Evolutionary conservation across 2,113 vertebrate species (phyloP), one percentile per base, ranked within the genome.

Genomic region (Suncus etruscus): DNA sequence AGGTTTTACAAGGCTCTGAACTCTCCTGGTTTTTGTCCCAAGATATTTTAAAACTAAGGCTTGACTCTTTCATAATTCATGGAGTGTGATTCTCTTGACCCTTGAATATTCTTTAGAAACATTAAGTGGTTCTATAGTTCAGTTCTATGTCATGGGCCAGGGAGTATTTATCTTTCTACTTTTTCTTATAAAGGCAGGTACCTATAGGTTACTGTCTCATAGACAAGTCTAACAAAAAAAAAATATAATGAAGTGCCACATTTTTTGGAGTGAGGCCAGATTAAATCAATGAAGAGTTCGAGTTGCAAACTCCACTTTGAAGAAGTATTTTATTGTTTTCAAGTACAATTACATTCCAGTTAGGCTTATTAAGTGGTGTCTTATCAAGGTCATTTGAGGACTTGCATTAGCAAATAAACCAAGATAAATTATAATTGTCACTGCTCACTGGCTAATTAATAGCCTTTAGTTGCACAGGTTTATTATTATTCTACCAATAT

Each of bases 11-110:
- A 47, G 27, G n/a, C 9, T 48, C 48, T 88, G 69, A n/a, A 31
- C 63, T 66, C 84, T 89, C 93, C 81, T 78, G 69, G 39, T 73
- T 65, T 91, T 92, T 90, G 69, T 82, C 50, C 74, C 73, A 29
- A 93, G 89, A 83, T 95, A 88, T 93, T 93, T 77, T 66, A 80
- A 95, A 94, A 78, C 86, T 83, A 94, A 93, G 90, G 92, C 68
- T 76, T 94, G 74, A 12, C 51, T 84, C 77, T 88, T 95, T 86
- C 63, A 78, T 92, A 92, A 95, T 91, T 94, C 86, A 93, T 50
- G 32, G 68, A 88, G 74, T 90, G 87, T 87, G 87, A 94, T 68
- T 12, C 20, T 86, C 89, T 70, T 1, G 27, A 65, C 29, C 58
- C 74, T 85, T 78, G 73, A 86, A 65, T 94, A 93, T 90, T 94